These are phyloP conservation scores for Serripes groenlandicus DNA, from an alignment of 2,888 invertebrate species.

Conservation along the genomic window DNA sequence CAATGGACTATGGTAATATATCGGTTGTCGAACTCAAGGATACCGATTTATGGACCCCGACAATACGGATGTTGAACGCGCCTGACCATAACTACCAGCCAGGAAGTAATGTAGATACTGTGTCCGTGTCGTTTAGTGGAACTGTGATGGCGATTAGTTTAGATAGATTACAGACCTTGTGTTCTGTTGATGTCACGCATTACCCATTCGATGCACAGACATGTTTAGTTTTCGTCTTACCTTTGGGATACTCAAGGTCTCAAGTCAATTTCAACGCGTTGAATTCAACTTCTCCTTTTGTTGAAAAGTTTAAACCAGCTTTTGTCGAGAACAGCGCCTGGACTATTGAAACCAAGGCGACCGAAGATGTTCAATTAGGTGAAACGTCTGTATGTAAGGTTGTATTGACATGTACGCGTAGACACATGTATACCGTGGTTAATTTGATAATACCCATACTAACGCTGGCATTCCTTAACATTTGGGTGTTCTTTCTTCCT, in stretches of 20 bases:
- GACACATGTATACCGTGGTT: conserved; percentile 14
- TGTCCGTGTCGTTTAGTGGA: neutral
- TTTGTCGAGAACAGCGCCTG: conserved; percentile 18
- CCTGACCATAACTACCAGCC: conserved; percentile 12
- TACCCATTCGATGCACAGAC: conserved; percentile 25
- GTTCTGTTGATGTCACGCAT: conserved; percentile 9
- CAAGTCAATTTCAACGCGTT: neutral
- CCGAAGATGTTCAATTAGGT: neutral
- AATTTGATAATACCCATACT: conserved; percentile 37
- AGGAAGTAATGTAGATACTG: neutral
- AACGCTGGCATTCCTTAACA: conserved; percentile 27
- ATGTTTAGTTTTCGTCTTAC: conserved; percentile 1
- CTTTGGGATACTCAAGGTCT: neutral
- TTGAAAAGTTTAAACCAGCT: neutral
- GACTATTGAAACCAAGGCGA: neutral
- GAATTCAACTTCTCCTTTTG: neutral
- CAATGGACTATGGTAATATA: conserved; percentile 26
- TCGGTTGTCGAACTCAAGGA: conserved; percentile 20
- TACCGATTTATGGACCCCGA: conserved; percentile 60
- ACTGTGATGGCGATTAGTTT: neutral
- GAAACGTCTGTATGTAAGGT: neutral
- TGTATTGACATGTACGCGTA: neutral
- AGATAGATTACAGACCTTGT: neutral
- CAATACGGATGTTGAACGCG: conserved; percentile 42
- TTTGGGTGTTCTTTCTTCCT: conserved; percentile 44